phyloP scores from a whole-genome alignment of 2,797 vertebrate species.

The Salarias fasciatus region DNA sequence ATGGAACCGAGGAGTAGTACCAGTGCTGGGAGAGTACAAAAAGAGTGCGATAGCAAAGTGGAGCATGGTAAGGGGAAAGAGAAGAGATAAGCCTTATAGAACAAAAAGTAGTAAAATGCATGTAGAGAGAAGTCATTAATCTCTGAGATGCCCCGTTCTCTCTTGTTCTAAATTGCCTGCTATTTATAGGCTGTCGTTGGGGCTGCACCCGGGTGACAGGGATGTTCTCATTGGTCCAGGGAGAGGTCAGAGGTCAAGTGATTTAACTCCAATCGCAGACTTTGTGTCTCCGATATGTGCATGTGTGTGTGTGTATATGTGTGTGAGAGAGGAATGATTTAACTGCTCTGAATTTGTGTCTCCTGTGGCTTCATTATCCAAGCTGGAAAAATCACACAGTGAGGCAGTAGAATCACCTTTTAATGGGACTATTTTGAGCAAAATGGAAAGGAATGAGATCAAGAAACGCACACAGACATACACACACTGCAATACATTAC shows the following conservation, averaged over 20 bases:
- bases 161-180: conserved; percentile 65
- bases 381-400: conserved; percentile 61
- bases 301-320: conserved; percentile 9
- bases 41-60: conserved; percentile 31
- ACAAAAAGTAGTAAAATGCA: conserved; percentile 66
- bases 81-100: conserved; percentile 52
- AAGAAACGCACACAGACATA: conserved; percentile 29
- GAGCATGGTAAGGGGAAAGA: conserved; percentile 33
- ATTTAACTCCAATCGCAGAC: conserved; percentile 65
- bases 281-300: conserved; percentile 31
- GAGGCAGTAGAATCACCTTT: conserved; percentile 69
- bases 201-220: conserved; percentile 43
- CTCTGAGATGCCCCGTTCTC: conserved; percentile 57
- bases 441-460: conserved; percentile 57
- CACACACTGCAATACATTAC: conserved; percentile 12
- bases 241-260: conserved; percentile 69
- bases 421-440: conserved; percentile 70
- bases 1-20: background rate
- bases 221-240: conserved; percentile 60
- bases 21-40: conserved; percentile 19
- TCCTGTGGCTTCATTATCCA: conserved; percentile 76
- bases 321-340: conserved; percentile 54
- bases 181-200: conserved; percentile 70
- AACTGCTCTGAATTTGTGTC: conserved; percentile 67
- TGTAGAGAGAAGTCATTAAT: conserved; percentile 68